Conservation (phyloP, 2,797 vertebrate species). For the Oreonectes daqikongensis region DNA sequence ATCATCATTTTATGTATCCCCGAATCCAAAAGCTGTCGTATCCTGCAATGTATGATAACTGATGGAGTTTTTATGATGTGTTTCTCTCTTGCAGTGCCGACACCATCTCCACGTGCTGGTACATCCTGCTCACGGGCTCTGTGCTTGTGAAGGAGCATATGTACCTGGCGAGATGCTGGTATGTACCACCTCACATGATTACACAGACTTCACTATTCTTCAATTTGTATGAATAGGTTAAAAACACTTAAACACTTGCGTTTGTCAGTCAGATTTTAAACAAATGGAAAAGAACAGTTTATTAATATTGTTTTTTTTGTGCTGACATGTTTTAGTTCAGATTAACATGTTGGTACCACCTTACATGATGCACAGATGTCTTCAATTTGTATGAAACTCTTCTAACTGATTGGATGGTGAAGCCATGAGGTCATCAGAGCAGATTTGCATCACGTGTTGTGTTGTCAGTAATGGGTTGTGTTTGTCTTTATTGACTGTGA, state of each 20-base stretch:
- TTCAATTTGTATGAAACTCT: neutral
- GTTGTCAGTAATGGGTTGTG: neutral
- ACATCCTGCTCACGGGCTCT: constrained; percentile 92
- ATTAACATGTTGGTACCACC: too few species aligned
- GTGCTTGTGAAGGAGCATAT: constrained; percentile 96
- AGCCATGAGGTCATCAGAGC: neutral
- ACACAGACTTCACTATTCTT: neutral
- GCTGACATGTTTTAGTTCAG: too few species aligned
- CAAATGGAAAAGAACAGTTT: too few species aligned
- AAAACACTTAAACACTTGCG: too few species aligned
- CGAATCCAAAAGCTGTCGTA: too few species aligned
- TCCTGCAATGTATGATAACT: neutral
- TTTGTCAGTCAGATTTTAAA: too few species aligned
- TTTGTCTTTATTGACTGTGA: constrained; percentile 36
- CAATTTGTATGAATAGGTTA: neutral
- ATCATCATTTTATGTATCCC: too few species aligned
- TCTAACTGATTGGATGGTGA: neutral
- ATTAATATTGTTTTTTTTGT: too few species aligned
- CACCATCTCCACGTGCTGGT: constrained; percentile 92
- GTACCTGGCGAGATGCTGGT: constrained; percentile 88
- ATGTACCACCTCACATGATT: constrained; percentile 57
- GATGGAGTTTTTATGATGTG: neutral
- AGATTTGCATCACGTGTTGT: neutral
- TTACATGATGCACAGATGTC: too few species aligned
- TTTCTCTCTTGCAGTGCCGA: constrained; percentile 79